phyloP scores from a whole-genome alignment of 2,888 invertebrate species.

The Drosophila mettleri region DNA sequence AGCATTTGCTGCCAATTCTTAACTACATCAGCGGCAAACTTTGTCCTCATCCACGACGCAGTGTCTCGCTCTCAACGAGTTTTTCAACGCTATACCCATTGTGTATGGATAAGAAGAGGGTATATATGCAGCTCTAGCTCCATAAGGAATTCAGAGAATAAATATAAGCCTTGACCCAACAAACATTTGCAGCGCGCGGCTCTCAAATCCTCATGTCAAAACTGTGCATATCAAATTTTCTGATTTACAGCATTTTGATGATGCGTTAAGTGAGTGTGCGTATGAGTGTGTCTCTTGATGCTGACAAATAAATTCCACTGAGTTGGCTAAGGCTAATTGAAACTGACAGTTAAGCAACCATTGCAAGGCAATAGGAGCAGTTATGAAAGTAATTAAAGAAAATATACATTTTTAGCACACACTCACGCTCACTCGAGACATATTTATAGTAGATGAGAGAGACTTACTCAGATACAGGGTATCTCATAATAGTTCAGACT shows the following conservation, averaged over 20 bases:
- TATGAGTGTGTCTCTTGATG: neutral
- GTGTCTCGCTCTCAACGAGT: conserved; percentile 43
- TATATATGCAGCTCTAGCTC: neutral
- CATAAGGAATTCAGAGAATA: too few species aligned
- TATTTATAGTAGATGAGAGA: too few species aligned
- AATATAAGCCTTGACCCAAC: conserved; percentile 12
- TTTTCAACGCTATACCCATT: conserved; percentile 31
- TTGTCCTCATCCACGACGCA: conserved; percentile 64
- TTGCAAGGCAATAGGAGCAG: neutral
- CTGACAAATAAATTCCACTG: conserved; percentile 4
- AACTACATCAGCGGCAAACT: conserved; percentile 80
- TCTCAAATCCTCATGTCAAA: conserved; percentile 66
- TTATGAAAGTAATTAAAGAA: neutral
- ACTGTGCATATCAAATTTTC: conserved; percentile 59
- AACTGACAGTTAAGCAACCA: conserved; percentile 27
- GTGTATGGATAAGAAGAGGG: neutral
- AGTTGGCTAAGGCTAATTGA: conserved; percentile 37
- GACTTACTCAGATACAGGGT: neutral
- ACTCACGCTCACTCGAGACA: neutral
- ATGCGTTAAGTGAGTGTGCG: conserved; percentile 54
- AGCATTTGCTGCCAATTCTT: conserved; percentile 82
- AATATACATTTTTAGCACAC: neutral
- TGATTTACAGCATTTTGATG: conserved; percentile 73
- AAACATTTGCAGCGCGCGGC: conserved; percentile 26
- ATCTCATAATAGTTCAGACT: neutral